These are phyloP conservation scores for Nephrotoma appendiculata DNA, from an alignment of 2,888 invertebrate genomes.

Conservation along the genomic window DNA sequence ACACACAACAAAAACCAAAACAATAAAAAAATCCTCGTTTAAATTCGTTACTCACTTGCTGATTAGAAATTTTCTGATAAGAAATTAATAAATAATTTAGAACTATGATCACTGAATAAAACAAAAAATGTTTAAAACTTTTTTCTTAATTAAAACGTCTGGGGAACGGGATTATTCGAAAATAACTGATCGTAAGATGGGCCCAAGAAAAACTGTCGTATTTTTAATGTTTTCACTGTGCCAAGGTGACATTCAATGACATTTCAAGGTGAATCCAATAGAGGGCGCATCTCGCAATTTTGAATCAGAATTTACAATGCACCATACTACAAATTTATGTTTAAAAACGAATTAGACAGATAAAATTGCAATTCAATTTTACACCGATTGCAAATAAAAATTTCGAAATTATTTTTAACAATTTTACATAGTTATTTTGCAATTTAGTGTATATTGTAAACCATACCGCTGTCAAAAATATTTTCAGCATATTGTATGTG, in stretches of 20 bases:
- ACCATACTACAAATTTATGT: not conserved
- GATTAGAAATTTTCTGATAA: not conserved
- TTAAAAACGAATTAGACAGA: not conserved
- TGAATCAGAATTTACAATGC: not conserved
- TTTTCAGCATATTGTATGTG: not conserved
- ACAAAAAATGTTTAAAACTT: not conserved
- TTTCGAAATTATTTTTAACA: not conserved
- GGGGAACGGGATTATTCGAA: not conserved
- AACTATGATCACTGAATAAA: not conserved
- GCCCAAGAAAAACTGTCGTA: not conserved
- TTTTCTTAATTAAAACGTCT: not conserved
- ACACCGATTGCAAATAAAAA: not conserved
- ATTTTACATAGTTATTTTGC: not conserved
- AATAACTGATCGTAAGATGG: not conserved
- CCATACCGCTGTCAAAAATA: not conserved
- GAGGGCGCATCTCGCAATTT: not conserved
- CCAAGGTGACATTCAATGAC: conserved; percentile 28
- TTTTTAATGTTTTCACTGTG: not conserved
- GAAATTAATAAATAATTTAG: not conserved
- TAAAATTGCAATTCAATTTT: not conserved
- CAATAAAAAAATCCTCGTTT: not conserved
- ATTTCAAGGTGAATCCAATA: conserved; percentile 31
- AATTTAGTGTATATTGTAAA: not conserved
- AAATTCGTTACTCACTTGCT: not conserved
- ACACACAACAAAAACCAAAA: not conserved